phyloP scores from a whole-genome alignment of 37 sponge, comb jelly and placozoan genomes.

The Eunapius fragilis region DNA sequence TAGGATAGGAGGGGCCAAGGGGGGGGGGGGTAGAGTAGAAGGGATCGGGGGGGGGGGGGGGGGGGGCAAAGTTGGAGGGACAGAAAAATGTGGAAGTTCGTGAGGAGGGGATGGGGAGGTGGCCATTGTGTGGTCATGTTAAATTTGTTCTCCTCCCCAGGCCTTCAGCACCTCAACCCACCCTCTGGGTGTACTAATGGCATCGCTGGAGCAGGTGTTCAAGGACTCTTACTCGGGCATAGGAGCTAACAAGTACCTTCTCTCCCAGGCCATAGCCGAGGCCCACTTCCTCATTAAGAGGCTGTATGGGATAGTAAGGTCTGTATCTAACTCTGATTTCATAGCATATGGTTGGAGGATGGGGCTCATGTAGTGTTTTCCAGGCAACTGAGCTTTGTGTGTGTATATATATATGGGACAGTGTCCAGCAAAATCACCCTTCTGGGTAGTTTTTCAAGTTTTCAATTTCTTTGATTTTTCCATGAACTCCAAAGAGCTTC shows the following conservation, averaged over 20 bases:
- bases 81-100: not conserved
- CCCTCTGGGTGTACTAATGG: constrained; percentile 74
- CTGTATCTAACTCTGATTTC: too few relatives aligned
- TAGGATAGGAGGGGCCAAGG: too few relatives aligned
- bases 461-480: too few relatives aligned
- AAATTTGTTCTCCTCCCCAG: constrained; percentile 4
- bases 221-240: constrained; percentile 74
- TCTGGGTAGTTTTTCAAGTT: too few relatives aligned
- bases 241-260: constrained; percentile 76
- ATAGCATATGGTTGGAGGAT: too few relatives aligned
- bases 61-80: not conserved
- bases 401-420: too few relatives aligned
- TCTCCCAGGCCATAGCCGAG: constrained; percentile 87
- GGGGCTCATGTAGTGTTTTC: too few relatives aligned
- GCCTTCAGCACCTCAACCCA: constrained; percentile 60
- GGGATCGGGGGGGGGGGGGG: not conserved
- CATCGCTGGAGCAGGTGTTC: constrained; percentile 57
- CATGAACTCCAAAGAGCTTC: too few relatives aligned
- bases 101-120: too few relatives aligned
- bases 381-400: too few relatives aligned
- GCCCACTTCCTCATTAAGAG: constrained; percentile 72
- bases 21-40: not conserved
- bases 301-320: constrained; percentile 78
- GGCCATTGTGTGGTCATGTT: not conserved
- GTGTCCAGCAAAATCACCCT: too few relatives aligned